Conservation (phyloP, 2,888 invertebrate genomes). For the Troides helena region DNA sequence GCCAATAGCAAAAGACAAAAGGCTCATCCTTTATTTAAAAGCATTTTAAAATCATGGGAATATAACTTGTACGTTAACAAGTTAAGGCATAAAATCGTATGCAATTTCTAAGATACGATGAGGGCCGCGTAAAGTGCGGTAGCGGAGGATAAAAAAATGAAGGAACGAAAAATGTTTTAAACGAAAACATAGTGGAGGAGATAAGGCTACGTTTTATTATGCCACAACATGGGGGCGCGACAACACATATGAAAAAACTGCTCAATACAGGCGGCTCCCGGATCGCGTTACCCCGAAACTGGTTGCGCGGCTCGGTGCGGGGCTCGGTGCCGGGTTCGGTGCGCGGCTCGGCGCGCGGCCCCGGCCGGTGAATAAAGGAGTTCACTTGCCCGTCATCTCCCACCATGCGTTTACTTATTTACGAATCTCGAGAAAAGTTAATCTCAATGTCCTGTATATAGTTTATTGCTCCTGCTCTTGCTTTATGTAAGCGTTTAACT, state of each 20-base stretch:
- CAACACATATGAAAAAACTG: constrained; percentile 46
- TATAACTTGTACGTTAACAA: constrained; percentile 33
- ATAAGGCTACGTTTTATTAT: constrained; percentile 67
- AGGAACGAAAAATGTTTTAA: constrained; percentile 61
- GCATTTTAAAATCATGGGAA: constrained; percentile 32
- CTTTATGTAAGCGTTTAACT: no score
- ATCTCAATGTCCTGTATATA: no score
- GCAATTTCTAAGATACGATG: constrained; percentile 40
- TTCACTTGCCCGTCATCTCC: constrained; percentile 51
- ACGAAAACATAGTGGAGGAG: constrained; percentile 65
- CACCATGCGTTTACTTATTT: no score
- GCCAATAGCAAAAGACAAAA: constrained; percentile 43
- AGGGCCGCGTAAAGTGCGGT: constrained; percentile 50
- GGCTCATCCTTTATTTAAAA: constrained; percentile 39
- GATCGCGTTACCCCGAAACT: constrained; percentile 42
- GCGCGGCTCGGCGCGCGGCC: no score
- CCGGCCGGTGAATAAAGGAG: constrained; percentile 30
- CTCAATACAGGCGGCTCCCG: constrained; percentile 42
- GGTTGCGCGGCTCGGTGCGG: constrained; percentile 29
- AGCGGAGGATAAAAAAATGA: constrained; percentile 55
- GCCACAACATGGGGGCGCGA: constrained; percentile 60
- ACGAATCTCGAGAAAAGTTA: no score
- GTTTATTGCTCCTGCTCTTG: no score
- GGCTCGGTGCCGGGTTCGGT: no score
- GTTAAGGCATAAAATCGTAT: constrained; percentile 38